Conservation (phyloP, 1,140 invertebrate genomes). For the Helicorthomorpha holstii region DNA sequence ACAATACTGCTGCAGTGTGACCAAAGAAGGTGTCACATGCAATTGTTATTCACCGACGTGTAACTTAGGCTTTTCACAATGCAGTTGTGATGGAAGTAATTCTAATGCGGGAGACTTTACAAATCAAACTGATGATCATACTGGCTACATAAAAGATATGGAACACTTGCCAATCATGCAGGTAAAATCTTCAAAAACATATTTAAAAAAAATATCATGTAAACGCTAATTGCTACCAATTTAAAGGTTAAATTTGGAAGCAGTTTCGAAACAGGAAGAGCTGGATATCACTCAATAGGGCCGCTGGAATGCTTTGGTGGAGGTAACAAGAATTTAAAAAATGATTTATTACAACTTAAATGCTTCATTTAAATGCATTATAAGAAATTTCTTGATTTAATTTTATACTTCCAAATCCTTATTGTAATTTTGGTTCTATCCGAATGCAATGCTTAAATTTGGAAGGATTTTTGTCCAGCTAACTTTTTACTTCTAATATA, state of each 20-base stretch:
- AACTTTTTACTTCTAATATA: too few species aligned
- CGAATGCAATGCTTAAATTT: too few species aligned
- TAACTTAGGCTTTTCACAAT: too few species aligned
- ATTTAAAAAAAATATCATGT: not conserved
- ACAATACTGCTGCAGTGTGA: constrained; percentile 13
- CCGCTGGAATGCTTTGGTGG: constrained; percentile 14
- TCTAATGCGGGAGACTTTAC: too few species aligned
- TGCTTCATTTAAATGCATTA: not conserved
- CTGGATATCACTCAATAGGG: constrained; percentile 14
- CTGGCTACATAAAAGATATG: constrained; percentile 13
- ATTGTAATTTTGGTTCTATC: not conserved
- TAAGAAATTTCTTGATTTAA: not conserved
- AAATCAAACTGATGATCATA: too few species aligned
- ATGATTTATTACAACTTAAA: not conserved
- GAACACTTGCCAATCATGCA: constrained; percentile 10
- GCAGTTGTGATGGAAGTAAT: too few species aligned
- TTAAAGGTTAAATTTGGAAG: constrained; percentile 13
- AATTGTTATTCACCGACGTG: constrained; percentile 10
- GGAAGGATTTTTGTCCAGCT: too few species aligned
- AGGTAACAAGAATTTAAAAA: not conserved
- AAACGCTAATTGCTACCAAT: too few species aligned
- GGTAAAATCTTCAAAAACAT: constrained; percentile 7
- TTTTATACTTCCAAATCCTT: not conserved
- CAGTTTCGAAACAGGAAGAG: constrained; percentile 11
- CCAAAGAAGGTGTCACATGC: constrained; percentile 8